Percentiles rank a stretch among this genome's conserved stretches.
Conservation (phyloP, 2,888 invertebrate genomes). For the Drosophila multiciliata region DNA sequence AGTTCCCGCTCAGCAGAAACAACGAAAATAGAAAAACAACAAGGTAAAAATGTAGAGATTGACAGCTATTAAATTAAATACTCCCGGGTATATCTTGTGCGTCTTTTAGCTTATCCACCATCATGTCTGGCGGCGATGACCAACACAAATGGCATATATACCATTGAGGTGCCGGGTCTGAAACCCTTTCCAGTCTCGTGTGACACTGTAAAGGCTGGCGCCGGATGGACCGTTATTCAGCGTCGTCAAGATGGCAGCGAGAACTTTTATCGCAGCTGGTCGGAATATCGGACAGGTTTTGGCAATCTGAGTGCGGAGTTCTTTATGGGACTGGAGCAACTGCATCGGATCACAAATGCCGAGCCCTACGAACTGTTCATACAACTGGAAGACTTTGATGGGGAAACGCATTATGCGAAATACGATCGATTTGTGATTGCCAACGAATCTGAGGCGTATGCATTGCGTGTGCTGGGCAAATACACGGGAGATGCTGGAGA, state of each 20-base stretch:
- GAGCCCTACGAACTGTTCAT: conserved; percentile 87
- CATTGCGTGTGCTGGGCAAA: conserved; percentile 88
- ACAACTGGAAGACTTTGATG: conserved; percentile 87
- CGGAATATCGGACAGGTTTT: conserved; percentile 89
- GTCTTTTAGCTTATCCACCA: conserved; percentile 42
- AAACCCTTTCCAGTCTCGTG: conserved; percentile 54
- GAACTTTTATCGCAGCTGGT: conserved; percentile 88
- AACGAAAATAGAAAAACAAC: neutral
- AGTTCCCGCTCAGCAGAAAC: neutral
- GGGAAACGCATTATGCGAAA: conserved; percentile 86
- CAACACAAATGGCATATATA: conserved; percentile 58
- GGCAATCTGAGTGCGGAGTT: conserved; percentile 89
- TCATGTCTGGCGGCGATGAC: conserved; percentile 69
- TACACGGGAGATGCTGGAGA: conserved; percentile 89
- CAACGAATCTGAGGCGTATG: conserved; percentile 88
- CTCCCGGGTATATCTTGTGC: neutral
- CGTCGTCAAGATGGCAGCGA: conserved; percentile 88
- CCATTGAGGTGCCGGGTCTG: conserved; percentile 82
- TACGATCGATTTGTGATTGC: conserved; percentile 89
- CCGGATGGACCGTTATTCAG: conserved; percentile 90
- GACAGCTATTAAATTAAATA: neutral
- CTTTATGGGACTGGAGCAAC: conserved; percentile 89
- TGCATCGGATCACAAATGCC: conserved; percentile 85
- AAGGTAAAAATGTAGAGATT: conserved; percentile 14
- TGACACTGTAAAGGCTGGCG: conserved; percentile 76